These are phyloP conservation scores for Barypeithes pellucidus DNA, from an alignment of 2,888 invertebrate genomes.

Conservation along the genomic window DNA sequence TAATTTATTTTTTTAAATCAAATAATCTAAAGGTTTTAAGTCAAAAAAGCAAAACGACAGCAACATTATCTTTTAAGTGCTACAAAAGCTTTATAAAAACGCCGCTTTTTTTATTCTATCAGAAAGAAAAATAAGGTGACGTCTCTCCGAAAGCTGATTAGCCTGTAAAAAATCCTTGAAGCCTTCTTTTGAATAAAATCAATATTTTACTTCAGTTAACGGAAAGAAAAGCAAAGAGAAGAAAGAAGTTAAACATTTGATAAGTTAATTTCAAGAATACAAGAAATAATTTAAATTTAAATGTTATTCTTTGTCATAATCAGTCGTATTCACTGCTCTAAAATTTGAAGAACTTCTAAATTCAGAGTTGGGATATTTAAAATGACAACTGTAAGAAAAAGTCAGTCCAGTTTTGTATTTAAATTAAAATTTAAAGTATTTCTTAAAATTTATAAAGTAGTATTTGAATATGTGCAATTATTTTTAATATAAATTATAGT, in stretches of 20 bases:
- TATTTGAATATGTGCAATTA: too few relatives aligned
- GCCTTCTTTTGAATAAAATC: constrained; percentile 8
- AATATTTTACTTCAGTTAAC: constrained; percentile 1
- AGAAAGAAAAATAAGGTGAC: neutral
- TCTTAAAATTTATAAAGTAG: too few relatives aligned
- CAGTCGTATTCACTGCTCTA: too few relatives aligned
- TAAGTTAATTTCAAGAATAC: neutral
- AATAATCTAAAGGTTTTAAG: neutral
- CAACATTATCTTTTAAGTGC: neutral
- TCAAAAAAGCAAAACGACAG: neutral
- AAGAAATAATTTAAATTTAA: too few relatives aligned
- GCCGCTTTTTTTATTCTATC: neutral
- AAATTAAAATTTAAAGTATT: too few relatives aligned
- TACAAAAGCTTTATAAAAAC: neutral
- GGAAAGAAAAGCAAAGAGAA: neutral
- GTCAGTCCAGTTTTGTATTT: too few relatives aligned
- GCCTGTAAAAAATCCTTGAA: neutral
- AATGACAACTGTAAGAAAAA: too few relatives aligned
- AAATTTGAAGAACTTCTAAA: too few relatives aligned
- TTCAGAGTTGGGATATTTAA: too few relatives aligned
- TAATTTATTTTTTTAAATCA: neutral
- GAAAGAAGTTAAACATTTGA: neutral
- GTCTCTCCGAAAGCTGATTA: constrained; percentile 4
- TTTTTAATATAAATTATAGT: too few relatives aligned
- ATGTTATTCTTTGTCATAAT: too few relatives aligned